Evolutionary conservation across 2,113 vertebrate species (phyloP), one percentile per base, ranked within the genome.

Genomic region (Taxidea taxus): DNA sequence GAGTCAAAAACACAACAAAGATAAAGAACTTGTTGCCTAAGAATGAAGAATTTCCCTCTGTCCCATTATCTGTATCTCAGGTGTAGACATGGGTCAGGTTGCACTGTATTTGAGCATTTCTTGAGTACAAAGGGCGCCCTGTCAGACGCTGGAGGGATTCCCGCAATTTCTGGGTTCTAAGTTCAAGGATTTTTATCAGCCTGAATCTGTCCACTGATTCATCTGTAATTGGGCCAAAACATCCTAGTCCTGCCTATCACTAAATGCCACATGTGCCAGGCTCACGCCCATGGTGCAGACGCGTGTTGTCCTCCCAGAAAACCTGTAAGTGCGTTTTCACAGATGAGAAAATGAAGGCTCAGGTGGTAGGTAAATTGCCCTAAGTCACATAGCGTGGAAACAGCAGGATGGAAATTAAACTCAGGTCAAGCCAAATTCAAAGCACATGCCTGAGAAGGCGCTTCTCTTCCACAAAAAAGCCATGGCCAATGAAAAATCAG

Each of bases 241-340:
- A 91, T 58, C 54, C 51, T 60, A 88, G 51, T 51, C 70, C 10
- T 86, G 62, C 20, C n/a, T 2, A 1, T 51, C 27, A 6, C 29
- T 29, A 18, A 66, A 47, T 1, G 1, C 20, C 23, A 1, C 25
- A 3, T 12, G 0, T 72, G 3, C 81, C 34, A 74, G 47, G 11
- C 9, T 2, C 2, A 6, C 47, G 56, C 8, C 29, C 29, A 13
- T 2, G 1, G 1, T 27, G 29, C 37, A 7, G 37, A 1, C 2
- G 3, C 21, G 18, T 2, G 6, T 14, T 6, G 3, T 51, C 10
- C 7, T 94, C 74, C 66, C 13, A 74, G 68, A 83, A 83, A 49
- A 13, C 20, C 77, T 49, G 15, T 23, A n/a, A 56, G 49, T 47
- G 25, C 10, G 10, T 49, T 87, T 94, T 44, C 18, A 66, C 25